A percentile compares a stretch with the other conserved stretches of the same genome.
phyloP scores from a whole-genome alignment of 1,140 invertebrate species.

The Hycleus cichorii region DNA sequence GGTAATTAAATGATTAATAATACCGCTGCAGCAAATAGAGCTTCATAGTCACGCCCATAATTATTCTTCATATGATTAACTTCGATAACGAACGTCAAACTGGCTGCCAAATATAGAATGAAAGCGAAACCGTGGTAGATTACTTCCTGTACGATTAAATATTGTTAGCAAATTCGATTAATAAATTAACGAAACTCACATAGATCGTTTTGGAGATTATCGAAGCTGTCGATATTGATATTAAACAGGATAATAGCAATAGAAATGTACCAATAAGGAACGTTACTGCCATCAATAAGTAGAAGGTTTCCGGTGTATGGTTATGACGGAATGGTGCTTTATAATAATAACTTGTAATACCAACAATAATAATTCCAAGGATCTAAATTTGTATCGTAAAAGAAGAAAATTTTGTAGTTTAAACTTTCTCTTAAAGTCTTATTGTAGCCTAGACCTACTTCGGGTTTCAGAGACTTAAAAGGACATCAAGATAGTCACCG shows the following conservation, averaged over 20 bases:
- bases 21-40: constrained; percentile 59
- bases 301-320: constrained; percentile 57
- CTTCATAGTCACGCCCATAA: constrained; percentile 48
- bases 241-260: constrained; percentile 61
- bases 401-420: no score
- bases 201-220: constrained; percentile 77
- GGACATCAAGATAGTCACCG: no score
- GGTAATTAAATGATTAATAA: constrained; percentile 20
- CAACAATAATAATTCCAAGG: constrained; percentile 63
- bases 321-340: constrained; percentile 19
- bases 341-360: constrained; percentile 57
- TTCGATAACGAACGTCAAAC: constrained; percentile 56
- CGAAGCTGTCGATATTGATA: constrained; percentile 67
- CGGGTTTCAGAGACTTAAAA: no score
- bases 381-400: constrained; percentile 48
- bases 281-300: constrained; percentile 60
- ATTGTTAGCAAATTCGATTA: neutral
- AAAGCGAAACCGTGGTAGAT: constrained; percentile 68
- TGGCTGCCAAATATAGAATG: constrained; percentile 58
- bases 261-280: constrained; percentile 72
- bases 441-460: no score
- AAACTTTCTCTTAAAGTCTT: no score
- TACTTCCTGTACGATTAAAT: constrained; percentile 53
- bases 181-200: constrained; percentile 53
- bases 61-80: constrained; percentile 44